Evolutionary conservation across 1,140 invertebrate species (phyloP).

Genomic region (Trichoplusia ni): DNA sequence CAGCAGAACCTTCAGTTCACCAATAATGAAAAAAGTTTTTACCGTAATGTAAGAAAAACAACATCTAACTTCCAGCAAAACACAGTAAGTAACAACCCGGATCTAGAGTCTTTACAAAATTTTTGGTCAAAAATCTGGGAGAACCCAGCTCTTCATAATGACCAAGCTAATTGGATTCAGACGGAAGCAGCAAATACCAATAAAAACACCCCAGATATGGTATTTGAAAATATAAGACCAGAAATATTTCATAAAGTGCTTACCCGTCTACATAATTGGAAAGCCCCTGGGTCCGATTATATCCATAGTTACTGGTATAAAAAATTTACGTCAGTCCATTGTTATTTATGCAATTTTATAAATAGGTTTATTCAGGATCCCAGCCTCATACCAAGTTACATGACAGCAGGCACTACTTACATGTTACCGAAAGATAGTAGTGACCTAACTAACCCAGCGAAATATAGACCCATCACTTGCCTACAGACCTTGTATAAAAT

Average conservation of each 20-base stretch:
- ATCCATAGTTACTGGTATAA: slow-evolving; percentile 1
- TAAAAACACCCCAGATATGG: background rate
- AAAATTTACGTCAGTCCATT: background rate
- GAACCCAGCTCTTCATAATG: background rate
- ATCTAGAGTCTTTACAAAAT: background rate
- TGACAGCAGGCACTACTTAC: slow-evolving; percentile 10
- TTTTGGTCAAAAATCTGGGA: background rate
- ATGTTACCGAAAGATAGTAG: slow-evolving; percentile 19
- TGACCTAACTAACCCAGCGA: background rate
- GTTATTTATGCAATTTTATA: no score
- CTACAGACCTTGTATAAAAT: no score
- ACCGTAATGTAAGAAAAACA: background rate
- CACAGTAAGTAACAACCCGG: background rate
- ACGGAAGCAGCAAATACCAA: background rate
- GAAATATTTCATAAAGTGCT: background rate
- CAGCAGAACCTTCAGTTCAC: no score
- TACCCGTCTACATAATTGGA: no score
- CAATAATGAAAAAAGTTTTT: background rate
- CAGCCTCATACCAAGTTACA: background rate
- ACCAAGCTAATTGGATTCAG: background rate
- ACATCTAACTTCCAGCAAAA: background rate
- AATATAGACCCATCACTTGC: background rate
- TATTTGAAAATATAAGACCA: background rate
- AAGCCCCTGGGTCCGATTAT: background rate
- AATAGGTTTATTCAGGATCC: background rate